These are phyloP conservation scores for Takifugu rubripes DNA, from an alignment of 2,797 vertebrate genomes.

Conservation along the genomic window DNA sequence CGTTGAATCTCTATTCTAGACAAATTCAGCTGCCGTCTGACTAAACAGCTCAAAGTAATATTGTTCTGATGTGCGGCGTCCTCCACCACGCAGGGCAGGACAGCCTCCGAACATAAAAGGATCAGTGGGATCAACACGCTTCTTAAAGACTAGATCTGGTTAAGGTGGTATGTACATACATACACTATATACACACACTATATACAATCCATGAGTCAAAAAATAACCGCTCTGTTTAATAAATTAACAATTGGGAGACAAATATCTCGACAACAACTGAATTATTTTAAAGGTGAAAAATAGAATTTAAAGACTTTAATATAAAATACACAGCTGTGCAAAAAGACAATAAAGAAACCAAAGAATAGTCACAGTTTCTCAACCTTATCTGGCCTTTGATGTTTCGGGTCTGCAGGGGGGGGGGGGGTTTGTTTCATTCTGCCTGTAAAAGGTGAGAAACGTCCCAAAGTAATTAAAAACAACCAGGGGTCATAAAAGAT, in stretches of 20 bases:
- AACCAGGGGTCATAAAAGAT: no score
- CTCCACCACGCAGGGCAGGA: constrained; percentile 24
- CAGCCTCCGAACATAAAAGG: constrained; percentile 43
- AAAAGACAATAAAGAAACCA: constrained; percentile 23
- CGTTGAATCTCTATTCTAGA: constrained; percentile 53
- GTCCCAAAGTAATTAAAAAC: not conserved
- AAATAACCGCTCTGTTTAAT: constrained; percentile 61
- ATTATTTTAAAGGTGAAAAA: constrained; percentile 54
- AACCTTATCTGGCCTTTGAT: constrained; percentile 16
- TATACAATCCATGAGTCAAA: constrained; percentile 33
- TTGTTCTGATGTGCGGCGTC: not conserved
- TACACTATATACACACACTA: constrained; percentile 26
- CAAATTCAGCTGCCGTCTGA: constrained; percentile 32
- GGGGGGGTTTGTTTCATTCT: no score
- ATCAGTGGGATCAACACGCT: constrained; percentile 24
- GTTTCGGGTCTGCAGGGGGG: not conserved
- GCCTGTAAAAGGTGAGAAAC: not conserved
- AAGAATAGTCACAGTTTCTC: constrained; percentile 35
- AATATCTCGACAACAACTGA: constrained; percentile 36
- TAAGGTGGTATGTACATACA: constrained; percentile 47
- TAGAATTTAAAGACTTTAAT: constrained; percentile 62
- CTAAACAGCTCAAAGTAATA: constrained; percentile 21
- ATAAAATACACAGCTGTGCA: constrained; percentile 56
- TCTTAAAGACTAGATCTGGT: constrained; percentile 32
- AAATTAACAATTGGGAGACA: constrained; percentile 57